These are phyloP conservation scores for Strigops habroptila DNA, from an alignment of 2,113 vertebrate genomes.

Conservation along the genomic window DNA sequence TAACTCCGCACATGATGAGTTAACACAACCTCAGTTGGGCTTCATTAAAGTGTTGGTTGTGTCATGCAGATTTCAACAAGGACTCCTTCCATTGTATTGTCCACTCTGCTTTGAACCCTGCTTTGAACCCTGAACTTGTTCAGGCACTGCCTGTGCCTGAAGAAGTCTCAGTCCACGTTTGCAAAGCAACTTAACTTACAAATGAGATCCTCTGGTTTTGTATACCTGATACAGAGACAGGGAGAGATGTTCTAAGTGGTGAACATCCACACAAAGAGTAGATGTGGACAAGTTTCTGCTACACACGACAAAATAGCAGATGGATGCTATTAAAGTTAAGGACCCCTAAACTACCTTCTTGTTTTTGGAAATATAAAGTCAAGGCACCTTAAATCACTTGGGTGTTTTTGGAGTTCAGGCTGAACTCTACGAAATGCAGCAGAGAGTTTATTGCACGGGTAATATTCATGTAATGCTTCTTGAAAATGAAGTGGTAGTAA, in stretches of 20 bases:
- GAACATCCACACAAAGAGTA: background rate
- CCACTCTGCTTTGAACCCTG: background rate
- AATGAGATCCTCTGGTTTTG: background rate
- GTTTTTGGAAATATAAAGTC: background rate
- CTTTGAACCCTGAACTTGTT: background rate
- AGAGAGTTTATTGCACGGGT: background rate
- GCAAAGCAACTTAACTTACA: background rate
- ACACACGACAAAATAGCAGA: background rate
- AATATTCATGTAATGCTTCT: background rate
- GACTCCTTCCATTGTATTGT: background rate
- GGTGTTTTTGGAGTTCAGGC: background rate
- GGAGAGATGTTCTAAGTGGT: background rate
- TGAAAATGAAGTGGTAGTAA: conserved; percentile 1
- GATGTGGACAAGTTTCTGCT: background rate
- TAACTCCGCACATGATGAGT: background rate
- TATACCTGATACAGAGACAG: background rate
- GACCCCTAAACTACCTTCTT: background rate
- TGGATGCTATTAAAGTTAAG: background rate
- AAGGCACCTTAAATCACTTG: background rate
- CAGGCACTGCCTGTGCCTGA: background rate
- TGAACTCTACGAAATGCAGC: background rate
- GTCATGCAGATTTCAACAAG: background rate
- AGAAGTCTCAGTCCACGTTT: background rate
- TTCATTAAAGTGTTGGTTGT: background rate
- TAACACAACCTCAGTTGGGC: background rate